Percentiles rank a stretch among this genome's conserved stretches.
These are phyloP conservation scores for Paracyclopina nana DNA, from an alignment of 1,140 invertebrate species.

Conservation along the genomic window DNA sequence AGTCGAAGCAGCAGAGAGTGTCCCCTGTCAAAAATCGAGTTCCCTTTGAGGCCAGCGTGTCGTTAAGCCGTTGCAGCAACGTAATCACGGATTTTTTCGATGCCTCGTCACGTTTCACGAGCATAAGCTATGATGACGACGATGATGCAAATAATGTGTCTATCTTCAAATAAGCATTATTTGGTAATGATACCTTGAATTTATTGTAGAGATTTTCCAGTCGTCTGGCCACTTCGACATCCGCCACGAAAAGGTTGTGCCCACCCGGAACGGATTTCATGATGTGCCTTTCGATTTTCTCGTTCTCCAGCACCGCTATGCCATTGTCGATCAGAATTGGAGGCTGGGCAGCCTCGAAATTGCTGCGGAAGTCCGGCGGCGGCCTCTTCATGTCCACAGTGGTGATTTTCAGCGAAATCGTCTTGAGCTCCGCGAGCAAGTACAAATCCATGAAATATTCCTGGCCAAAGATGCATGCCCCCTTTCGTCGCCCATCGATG, in stretches of 20 bases:
- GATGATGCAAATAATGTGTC: too few relatives aligned
- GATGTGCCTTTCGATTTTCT: conserved; percentile 85
- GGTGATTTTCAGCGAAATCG: conserved; percentile 76
- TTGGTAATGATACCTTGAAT: conserved; percentile 6
- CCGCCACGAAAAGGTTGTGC: conserved; percentile 82
- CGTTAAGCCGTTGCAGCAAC: conserved; percentile 58
- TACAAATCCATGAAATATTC: conserved; percentile 97
- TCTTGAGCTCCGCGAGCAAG: conserved; percentile 73
- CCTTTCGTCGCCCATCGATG: conserved; percentile 84
- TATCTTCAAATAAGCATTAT: too few relatives aligned
- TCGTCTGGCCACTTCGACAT: conserved; percentile 25
- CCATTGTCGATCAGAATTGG: conserved; percentile 82
- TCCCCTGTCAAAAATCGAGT: conserved; percentile 88
- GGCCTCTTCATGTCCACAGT: conserved; percentile 93
- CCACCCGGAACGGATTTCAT: conserved; percentile 90
- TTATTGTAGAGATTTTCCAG: conserved; percentile 14
- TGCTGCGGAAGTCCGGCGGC: conserved; percentile 72
- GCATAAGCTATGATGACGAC: too few relatives aligned
- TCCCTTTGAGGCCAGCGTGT: conserved; percentile 54
- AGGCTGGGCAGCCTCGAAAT: conserved; percentile 86
- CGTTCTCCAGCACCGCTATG: conserved; percentile 75
- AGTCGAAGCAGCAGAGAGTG: conserved; percentile 96
- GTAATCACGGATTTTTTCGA: conserved; percentile 56
- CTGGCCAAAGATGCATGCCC: conserved; percentile 88
- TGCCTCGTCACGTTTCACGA: conserved; percentile 59